Evolutionary conservation across 2,888 invertebrate genomes (phyloP).

Genomic region (Molorchus minor): DNA sequence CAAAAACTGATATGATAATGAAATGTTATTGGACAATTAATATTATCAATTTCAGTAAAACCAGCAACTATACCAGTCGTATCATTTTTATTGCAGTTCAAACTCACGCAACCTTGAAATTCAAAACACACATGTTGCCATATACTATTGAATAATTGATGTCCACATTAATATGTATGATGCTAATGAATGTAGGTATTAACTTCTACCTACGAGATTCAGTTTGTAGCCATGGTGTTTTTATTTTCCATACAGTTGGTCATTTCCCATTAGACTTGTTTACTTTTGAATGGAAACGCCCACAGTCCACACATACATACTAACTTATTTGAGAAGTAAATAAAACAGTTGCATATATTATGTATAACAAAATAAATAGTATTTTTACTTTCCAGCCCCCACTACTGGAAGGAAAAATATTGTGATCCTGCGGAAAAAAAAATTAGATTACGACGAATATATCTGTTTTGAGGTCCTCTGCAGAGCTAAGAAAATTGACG

Average conservation of each 20-base stretch:
- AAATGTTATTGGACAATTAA: not conserved
- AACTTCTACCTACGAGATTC: conserved; percentile 3
- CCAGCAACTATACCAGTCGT: not conserved
- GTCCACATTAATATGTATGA: conserved; percentile 7
- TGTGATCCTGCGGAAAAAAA: too few species aligned
- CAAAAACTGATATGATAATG: not conserved
- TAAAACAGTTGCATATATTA: not conserved
- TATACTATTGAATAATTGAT: not conserved
- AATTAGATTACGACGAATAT: not conserved
- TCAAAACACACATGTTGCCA: not conserved
- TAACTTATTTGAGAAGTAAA: not conserved
- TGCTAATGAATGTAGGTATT: conserved; percentile 13
- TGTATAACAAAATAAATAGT: not conserved
- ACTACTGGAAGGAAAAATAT: not conserved
- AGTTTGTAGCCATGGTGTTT: not conserved
- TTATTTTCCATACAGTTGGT: conserved; percentile 12
- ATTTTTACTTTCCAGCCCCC: not conserved
- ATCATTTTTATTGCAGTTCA: not conserved
- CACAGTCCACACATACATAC: not conserved
- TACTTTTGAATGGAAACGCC: conserved; percentile 35
- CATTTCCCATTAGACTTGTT: conserved; percentile 33
- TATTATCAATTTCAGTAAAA: not conserved
- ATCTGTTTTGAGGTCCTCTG: not conserved
- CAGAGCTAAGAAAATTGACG: too few species aligned
- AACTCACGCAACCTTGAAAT: not conserved